phyloP scores from a whole-genome alignment of 1,140 invertebrate species.

The Brachionus sp. region DNA sequence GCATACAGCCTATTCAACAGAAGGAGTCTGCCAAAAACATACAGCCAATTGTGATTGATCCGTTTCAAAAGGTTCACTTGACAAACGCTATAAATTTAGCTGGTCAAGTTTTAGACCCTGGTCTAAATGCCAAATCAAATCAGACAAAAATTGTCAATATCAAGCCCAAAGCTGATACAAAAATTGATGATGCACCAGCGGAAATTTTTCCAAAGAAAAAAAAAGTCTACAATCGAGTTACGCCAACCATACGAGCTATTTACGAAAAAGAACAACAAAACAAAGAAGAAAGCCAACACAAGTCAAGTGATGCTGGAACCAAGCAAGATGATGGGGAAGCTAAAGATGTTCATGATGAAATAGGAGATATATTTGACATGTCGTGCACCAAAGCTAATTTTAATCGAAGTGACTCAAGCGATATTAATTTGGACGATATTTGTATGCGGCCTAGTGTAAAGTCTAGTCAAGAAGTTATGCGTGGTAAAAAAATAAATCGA shows the following conservation, averaged over 20 bases:
- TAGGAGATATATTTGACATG: slow-evolving; percentile 22
- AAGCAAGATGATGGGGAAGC: background rate
- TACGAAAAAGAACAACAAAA: slow-evolving; percentile 17
- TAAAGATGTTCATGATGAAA: background rate
- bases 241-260: slow-evolving; percentile 22
- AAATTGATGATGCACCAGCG: background rate
- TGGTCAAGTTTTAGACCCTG: background rate
- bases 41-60: background rate
- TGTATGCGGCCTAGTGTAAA: background rate
- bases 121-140: background rate
- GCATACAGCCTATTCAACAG: background rate
- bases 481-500: background rate
- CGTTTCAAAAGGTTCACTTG: slow-evolving; percentile 19
- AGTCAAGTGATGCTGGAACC: background rate
- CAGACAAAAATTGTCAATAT: background rate
- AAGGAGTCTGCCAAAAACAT: slow-evolving; percentile 21
- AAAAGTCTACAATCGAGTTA: slow-evolving; percentile 37
- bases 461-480: background rate
- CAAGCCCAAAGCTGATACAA: background rate
- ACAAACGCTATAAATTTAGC: slow-evolving; percentile 17
- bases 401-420: background rate
- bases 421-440: slow-evolving; percentile 30
- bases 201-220: slow-evolving; percentile 40
- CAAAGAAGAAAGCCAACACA: background rate
- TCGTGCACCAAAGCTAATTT: background rate